Evolutionary conservation across 2,113 vertebrate genomes (phyloP).

Genomic region (Periophthalmodon schlosseri): DNA sequence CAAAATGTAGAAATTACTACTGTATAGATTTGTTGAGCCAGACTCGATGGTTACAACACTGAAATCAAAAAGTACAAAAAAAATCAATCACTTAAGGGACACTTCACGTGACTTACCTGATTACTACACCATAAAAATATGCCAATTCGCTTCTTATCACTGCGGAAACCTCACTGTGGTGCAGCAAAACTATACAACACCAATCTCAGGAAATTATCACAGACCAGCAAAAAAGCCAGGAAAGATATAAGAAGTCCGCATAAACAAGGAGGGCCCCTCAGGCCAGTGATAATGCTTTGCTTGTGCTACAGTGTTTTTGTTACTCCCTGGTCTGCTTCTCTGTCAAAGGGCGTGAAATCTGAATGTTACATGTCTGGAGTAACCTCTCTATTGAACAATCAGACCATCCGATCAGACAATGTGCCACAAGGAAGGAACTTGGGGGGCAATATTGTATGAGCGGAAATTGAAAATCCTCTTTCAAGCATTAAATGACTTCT

Average conservation of each 20-base stretch:
- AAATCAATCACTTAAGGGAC: constrained; percentile 43
- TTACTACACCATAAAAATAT: constrained; percentile 64
- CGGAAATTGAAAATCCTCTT: constrained; percentile 48
- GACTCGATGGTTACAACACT: constrained; percentile 29
- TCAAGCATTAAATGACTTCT: constrained; percentile 27
- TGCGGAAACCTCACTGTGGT: constrained; percentile 53
- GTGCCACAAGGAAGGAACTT: constrained; percentile 2
- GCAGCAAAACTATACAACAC: constrained; percentile 39
- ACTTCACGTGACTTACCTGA: constrained; percentile 19
- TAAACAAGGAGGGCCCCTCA: constrained; percentile 34
- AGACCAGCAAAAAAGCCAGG: constrained; percentile 35
- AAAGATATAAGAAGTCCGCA: constrained; percentile 54
- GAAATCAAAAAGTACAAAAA: constrained; percentile 59
- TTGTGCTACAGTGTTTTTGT: constrained; percentile 52
- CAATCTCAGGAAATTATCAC: constrained; percentile 53
- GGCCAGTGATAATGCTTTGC: constrained; percentile 24
- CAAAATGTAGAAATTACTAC: constrained; percentile 8
- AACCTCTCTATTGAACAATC: constrained; percentile 22
- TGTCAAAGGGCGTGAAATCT: constrained; percentile 41
- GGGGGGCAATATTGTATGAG: constrained; percentile 2
- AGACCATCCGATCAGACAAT: constrained; percentile 16
- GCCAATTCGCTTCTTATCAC: constrained; percentile 51
- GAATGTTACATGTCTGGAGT: constrained; percentile 44
- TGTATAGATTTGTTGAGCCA: constrained; percentile 5
- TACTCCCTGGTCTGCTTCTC: constrained; percentile 26